Evolutionary conservation across 2,888 invertebrate genomes (phyloP).

Genomic region (Chironomus riparius): DNA sequence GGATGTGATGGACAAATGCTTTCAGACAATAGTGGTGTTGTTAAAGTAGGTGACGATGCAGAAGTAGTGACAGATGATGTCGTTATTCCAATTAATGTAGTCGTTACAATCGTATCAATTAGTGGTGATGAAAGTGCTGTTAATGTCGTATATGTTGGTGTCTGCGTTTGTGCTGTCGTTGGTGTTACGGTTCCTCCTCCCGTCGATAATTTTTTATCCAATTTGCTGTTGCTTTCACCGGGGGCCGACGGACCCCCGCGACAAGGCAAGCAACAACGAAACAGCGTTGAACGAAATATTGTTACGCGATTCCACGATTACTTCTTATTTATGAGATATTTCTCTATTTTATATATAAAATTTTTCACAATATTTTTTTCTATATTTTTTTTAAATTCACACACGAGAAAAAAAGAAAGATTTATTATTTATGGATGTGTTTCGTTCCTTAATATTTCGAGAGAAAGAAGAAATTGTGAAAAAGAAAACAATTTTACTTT

Average conservation of each 20-base stretch:
- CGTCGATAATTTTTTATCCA: conserved; percentile 31
- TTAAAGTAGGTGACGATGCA: conserved; percentile 4
- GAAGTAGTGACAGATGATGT: conserved; percentile 19
- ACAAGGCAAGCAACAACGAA: conserved; percentile 77
- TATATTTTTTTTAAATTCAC: neutral
- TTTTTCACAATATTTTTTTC: neutral
- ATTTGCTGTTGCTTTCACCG: conserved; percentile 42
- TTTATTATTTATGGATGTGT: neutral
- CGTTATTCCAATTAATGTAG: conserved; percentile 17
- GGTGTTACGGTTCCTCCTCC: conserved; percentile 3
- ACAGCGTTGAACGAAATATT: conserved; percentile 46
- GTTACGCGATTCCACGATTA: neutral
- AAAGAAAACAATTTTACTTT: neutral
- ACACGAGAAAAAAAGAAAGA: neutral
- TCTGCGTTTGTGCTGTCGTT: neutral
- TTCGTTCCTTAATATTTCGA: neutral
- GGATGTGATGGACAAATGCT: neutral
- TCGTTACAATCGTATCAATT: conserved; percentile 18
- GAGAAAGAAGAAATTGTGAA: no score
- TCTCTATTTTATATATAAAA: neutral
- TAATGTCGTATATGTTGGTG: conserved; percentile 7
- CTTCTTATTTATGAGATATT: neutral
- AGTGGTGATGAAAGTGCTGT: conserved; percentile 22
- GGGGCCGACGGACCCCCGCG: conserved; percentile 54
- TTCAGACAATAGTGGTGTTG: conserved; percentile 15